These are phyloP conservation scores for Rhipidura dahli DNA, from an alignment of 2,113 vertebrate species.

Conservation along the genomic window DNA sequence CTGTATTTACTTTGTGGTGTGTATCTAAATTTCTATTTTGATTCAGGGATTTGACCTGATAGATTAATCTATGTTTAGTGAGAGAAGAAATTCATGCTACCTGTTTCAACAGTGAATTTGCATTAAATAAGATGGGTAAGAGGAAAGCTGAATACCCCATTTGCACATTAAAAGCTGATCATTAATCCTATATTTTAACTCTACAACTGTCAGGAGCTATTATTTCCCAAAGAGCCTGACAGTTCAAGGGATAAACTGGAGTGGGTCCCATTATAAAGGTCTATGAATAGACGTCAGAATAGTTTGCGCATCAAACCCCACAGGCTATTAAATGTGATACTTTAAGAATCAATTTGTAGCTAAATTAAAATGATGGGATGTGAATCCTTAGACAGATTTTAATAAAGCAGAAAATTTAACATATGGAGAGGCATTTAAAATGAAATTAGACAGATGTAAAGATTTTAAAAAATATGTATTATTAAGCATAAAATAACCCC, in stretches of 20 bases:
- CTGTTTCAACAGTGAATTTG: conserved; percentile 46
- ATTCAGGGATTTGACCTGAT: neutral
- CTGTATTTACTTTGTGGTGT: neutral
- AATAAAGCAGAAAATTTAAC: conserved; percentile 45
- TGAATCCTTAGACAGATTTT: conserved; percentile 7
- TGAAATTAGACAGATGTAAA: conserved; percentile 21
- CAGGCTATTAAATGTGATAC: conserved; percentile 52
- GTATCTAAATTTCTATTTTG: conserved; percentile 2
- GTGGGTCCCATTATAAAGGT: conserved; percentile 52
- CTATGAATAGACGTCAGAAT: conserved; percentile 41
- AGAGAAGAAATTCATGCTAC: conserved; percentile 18
- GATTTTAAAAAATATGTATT: neutral
- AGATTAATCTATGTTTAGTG: neutral
- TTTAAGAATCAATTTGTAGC: conserved; percentile 37
- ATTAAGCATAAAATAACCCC: neutral
- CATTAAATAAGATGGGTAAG: conserved; percentile 44
- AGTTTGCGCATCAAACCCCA: conserved; percentile 38
- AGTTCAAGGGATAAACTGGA: conserved; percentile 61
- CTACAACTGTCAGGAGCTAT: conserved; percentile 62
- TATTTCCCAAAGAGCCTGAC: conserved; percentile 49
- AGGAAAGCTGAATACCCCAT: conserved; percentile 39
- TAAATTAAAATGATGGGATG: conserved; percentile 28
- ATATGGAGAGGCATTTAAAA: neutral
- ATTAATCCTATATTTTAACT: conserved; percentile 72
- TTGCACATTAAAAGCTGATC: conserved; percentile 69